Percentiles rank a stretch among this genome's conserved stretches.
These are phyloP conservation scores for Bufo gargarizans DNA, from an alignment of 2,113 vertebrate genomes.

Conservation along the genomic window DNA sequence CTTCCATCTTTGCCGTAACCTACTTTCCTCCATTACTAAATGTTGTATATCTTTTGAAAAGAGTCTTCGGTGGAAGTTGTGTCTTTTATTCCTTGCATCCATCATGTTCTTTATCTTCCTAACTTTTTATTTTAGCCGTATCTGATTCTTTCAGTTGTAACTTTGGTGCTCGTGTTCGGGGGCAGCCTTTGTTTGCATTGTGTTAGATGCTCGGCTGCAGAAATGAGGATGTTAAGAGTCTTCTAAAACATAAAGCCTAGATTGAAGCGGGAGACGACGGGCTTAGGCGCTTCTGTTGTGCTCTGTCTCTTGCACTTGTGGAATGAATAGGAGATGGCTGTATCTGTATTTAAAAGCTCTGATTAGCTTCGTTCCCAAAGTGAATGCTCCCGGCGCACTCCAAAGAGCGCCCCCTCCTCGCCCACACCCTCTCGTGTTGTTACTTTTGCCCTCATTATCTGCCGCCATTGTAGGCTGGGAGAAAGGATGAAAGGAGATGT, in stretches of 20 bases:
- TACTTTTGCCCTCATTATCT: conserved; percentile 51
- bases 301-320: background rate
- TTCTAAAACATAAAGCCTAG: conserved; percentile 18
- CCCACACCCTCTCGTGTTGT: conserved; percentile 15
- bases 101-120: conserved; percentile 13
- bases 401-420: background rate
- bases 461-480: conserved; percentile 20
- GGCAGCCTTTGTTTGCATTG: conserved; percentile 16
- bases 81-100: background rate
- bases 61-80: background rate
- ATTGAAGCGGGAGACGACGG: background rate
- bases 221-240: background rate
- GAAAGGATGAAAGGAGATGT: conserved; percentile 45
- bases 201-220: background rate
- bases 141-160: background rate
- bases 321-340: background rate
- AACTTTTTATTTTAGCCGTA: background rate
- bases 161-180: background rate
- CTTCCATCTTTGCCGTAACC: background rate
- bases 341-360: conserved; percentile 36
- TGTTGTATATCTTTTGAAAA: background rate
- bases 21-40: background rate
- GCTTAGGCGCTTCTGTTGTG: conserved; percentile 2
- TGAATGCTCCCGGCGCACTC: conserved; percentile 7
- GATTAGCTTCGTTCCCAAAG: conserved; percentile 32